Evolutionary conservation across 2,113 vertebrate genomes (phyloP).

Genomic region (Tragelaphus strepsiceros): DNA sequence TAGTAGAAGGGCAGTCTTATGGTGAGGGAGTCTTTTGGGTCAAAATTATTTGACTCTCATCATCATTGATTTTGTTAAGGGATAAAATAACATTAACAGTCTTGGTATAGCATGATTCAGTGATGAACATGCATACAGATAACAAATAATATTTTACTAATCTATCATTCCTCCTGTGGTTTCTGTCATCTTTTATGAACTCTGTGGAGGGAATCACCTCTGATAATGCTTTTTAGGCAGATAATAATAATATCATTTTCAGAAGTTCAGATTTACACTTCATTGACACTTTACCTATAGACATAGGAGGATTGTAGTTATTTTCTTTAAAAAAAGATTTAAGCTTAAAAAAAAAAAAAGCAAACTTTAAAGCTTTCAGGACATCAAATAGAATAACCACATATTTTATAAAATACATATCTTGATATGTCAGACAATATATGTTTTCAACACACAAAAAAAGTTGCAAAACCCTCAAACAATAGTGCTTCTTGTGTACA

Average conservation of each 20-base stretch:
- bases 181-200: slow-evolving; percentile 26
- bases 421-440: slow-evolving; percentile 56
- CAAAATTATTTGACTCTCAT: neutral
- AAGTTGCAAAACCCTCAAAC: slow-evolving; percentile 52
- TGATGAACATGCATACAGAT: neutral
- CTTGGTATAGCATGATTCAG: neutral
- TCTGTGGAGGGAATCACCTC: neutral
- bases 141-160: neutral
- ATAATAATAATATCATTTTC: neutral
- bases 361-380: slow-evolving; percentile 67
- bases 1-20: neutral
- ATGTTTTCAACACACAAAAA: slow-evolving; percentile 62
- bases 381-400: slow-evolving; percentile 79
- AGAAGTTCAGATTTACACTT: slow-evolving; percentile 47
- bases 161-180: neutral
- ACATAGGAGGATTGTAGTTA: slow-evolving; percentile 36
- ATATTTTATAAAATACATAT: slow-evolving; percentile 76
- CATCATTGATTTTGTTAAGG: neutral
- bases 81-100: neutral
- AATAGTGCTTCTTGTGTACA: slow-evolving; percentile 69
- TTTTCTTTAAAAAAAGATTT: slow-evolving; percentile 50
- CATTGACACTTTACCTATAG: slow-evolving; percentile 39
- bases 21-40: neutral
- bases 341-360: slow-evolving; percentile 52
- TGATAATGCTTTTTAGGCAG: neutral